These are phyloP conservation scores for Crotalus tigris DNA, from an alignment of 2,113 vertebrate genomes.

Conservation along the genomic window DNA sequence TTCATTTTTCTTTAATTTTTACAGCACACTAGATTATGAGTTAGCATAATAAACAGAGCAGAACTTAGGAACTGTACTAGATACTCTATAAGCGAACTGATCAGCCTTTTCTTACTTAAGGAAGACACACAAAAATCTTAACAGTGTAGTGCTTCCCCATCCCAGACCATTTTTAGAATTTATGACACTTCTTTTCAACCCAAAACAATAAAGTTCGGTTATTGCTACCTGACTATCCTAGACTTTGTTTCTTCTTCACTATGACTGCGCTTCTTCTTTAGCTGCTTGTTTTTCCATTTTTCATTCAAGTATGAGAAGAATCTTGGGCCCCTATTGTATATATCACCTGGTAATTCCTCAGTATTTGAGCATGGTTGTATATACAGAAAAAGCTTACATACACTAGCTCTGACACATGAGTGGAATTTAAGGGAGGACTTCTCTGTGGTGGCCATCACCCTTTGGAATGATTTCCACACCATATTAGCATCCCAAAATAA, in stretches of 20 bases:
- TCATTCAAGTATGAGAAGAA: background rate
- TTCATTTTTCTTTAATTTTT: slow-evolving; percentile 78
- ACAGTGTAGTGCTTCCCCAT: background rate
- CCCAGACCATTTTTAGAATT: background rate
- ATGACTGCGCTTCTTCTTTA: background rate
- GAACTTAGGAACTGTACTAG: slow-evolving; percentile 63
- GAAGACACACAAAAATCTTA: background rate
- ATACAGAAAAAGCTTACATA: background rate
- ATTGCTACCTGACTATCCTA: background rate
- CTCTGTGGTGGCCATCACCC: background rate
- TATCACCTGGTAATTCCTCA: background rate
- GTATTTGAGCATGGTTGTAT: background rate
- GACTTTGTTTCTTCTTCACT: background rate
- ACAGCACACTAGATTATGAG: slow-evolving; percentile 68
- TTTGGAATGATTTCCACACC: background rate
- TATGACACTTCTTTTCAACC: background rate
- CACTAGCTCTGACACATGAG: background rate
- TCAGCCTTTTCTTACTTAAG: background rate
- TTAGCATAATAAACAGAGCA: slow-evolving; percentile 73
- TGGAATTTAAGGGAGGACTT: background rate
- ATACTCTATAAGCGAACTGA: slow-evolving; percentile 57
- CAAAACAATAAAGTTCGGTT: background rate
- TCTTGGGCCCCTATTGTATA: background rate
- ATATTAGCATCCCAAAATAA: background rate
- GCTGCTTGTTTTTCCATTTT: background rate